These are phyloP conservation scores for Dryobota labecula DNA, from an alignment of 2,888 invertebrate species.

Conservation along the genomic window DNA sequence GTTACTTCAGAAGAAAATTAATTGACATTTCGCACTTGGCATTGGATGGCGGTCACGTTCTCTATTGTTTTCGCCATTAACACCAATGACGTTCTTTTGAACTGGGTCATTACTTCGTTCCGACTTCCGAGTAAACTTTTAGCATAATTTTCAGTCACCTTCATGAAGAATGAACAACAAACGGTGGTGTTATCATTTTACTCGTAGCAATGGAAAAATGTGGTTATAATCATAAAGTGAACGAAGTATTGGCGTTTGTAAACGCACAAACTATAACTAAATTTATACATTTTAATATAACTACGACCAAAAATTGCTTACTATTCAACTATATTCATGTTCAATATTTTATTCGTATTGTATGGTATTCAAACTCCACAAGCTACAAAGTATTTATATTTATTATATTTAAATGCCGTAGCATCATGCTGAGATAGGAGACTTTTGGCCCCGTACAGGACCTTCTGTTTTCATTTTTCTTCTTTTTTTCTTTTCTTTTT, in stretches of 20 bases:
- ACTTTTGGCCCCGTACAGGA: too few relatives aligned
- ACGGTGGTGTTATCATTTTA: neutral
- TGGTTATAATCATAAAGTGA: too few relatives aligned
- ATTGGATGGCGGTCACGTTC: constrained; percentile 62
- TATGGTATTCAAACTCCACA: neutral
- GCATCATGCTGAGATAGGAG: too few relatives aligned
- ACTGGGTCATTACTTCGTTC: constrained; percentile 24
- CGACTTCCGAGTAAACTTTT: constrained; percentile 11
- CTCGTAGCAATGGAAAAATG: neutral
- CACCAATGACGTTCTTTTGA: constrained; percentile 23
- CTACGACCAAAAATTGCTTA: neutral
- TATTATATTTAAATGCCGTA: too few relatives aligned
- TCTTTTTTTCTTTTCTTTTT: too few relatives aligned
- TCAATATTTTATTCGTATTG: neutral
- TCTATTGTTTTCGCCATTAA: constrained; percentile 56
- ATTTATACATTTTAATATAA: neutral
- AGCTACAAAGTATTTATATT: neutral
- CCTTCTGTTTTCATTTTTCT: too few relatives aligned
- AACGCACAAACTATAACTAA: neutral
- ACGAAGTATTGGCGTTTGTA: neutral
- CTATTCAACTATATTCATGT: neutral
- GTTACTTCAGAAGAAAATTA: constrained; percentile 48
- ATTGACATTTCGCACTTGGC: constrained; percentile 56
- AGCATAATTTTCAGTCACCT: constrained; percentile 8
- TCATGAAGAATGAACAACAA: neutral